Evolutionary conservation across 1,140 invertebrate genomes (phyloP).

Genomic region (Tyrophagus putrescentiae): DNA sequence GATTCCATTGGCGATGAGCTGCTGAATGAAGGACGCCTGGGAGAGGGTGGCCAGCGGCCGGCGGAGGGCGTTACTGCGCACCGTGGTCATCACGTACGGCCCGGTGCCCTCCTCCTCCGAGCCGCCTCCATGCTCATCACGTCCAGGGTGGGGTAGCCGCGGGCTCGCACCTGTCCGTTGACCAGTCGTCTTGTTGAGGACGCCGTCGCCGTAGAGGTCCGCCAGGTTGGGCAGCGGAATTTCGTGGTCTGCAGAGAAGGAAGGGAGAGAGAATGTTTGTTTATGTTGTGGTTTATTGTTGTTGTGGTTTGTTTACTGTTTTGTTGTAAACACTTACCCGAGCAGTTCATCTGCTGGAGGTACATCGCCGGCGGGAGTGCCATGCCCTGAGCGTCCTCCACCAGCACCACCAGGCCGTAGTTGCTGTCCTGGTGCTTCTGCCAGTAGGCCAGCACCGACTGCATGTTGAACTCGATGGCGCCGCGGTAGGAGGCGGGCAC

Average conservation of each 20-base stretch:
- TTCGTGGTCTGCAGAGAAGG: not conserved
- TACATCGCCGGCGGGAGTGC: not conserved
- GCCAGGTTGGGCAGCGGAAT: conserved; percentile 17
- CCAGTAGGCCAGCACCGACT: conserved; percentile 1
- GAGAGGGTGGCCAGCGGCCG: no score
- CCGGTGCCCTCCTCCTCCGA: not conserved
- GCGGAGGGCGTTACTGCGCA: not conserved
- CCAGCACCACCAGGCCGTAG: not conserved
- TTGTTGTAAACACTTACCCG: conserved; percentile 12
- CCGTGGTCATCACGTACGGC: not conserved
- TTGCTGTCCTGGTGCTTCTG: not conserved
- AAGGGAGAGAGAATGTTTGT: not conserved
- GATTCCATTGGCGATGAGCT: no score
- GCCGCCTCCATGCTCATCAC: conserved; percentile 10
- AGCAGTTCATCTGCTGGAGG: conserved; percentile 18
- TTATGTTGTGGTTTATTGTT: not conserved
- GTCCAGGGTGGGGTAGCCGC: conserved; percentile 12
- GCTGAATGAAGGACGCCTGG: no score
- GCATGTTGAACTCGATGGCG: conserved; percentile 14
- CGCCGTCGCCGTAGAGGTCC: conserved; percentile 2
- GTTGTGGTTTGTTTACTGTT: no score
- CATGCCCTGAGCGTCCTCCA: not conserved
- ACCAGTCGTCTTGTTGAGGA: not conserved
- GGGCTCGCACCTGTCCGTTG: not conserved
- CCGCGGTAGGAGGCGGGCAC: not conserved